Evolutionary conservation across 2,888 invertebrate species (phyloP).

Genomic region (Neoitamus cyanurus): DNA sequence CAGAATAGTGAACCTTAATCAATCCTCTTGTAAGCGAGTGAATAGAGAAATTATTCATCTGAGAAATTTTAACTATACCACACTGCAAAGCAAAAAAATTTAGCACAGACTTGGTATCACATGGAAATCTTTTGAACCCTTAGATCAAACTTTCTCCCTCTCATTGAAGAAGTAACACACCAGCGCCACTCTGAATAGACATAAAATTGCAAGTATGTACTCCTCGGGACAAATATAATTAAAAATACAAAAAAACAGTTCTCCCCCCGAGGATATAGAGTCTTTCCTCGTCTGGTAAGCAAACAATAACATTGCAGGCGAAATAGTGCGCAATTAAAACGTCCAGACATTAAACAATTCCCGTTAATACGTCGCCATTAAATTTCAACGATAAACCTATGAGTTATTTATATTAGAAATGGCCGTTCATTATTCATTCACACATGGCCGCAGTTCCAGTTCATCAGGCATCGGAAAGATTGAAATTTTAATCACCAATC

Average conservation of each 20-base stretch:
- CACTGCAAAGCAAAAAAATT: neutral
- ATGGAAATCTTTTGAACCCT: neutral
- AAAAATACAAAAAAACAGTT: neutral
- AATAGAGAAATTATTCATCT: neutral
- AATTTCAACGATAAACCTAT: neutral
- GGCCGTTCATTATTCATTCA: neutral
- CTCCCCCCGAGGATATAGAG: neutral
- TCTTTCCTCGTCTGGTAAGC: neutral
- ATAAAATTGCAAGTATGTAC: neutral
- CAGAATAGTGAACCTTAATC: no score
- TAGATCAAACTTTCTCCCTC: neutral
- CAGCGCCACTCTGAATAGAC: neutral
- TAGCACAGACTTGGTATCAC: neutral
- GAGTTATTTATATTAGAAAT: neutral
- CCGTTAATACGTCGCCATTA: neutral
- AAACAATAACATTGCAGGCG: neutral
- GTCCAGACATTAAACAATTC: neutral
- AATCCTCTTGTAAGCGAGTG: no score
- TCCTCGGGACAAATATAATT: neutral
- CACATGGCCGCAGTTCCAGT: conserved; percentile 1
- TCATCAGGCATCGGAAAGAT: conserved; percentile 11
- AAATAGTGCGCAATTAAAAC: neutral
- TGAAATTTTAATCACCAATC: conserved; percentile 4
- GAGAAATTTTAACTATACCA: neutral
- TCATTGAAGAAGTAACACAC: neutral